These are phyloP conservation scores for Sorex araneus DNA, from an alignment of 2,113 vertebrate species.

Conservation along the genomic window DNA sequence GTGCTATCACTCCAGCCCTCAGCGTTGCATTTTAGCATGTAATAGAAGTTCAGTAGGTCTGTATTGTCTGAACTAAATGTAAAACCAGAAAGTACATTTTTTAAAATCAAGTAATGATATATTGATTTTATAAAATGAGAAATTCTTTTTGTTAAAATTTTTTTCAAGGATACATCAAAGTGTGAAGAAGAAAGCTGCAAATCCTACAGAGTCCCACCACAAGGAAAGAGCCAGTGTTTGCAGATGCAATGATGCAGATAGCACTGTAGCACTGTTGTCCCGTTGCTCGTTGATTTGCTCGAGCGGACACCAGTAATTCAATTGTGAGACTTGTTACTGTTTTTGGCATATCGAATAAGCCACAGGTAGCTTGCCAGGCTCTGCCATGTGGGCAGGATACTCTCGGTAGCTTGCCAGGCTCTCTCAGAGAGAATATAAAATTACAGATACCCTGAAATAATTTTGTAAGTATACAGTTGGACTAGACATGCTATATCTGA, in stretches of 20 bases:
- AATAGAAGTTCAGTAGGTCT: background rate
- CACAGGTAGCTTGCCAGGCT: no score
- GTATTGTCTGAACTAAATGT: constrained; percentile 44
- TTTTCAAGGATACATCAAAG: constrained; percentile 33
- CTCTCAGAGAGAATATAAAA: constrained; percentile 10
- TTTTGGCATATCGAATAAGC: no score
- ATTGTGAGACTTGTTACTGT: no score
- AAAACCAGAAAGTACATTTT: constrained; percentile 48
- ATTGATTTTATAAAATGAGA: constrained; percentile 61
- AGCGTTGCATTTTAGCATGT: constrained; percentile 1
- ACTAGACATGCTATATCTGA: constrained; percentile 16
- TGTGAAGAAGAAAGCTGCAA: constrained; percentile 51
- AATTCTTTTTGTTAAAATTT: constrained; percentile 11
- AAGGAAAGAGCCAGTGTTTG: constrained; percentile 9
- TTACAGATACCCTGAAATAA: constrained; percentile 39
- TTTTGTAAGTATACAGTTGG: constrained; percentile 50
- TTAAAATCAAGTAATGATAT: constrained; percentile 48
- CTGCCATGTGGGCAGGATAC: no score
- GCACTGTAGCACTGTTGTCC: no score
- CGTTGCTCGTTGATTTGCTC: no score
- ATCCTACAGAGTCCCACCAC: background rate
- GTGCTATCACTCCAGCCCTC: background rate
- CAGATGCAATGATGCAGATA: background rate
- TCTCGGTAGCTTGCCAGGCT: no score
- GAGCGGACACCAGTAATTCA: no score